Base-by-base conservation (phyloP, 2,113 vertebrate genomes). In the Microcebus murinus region DNA sequence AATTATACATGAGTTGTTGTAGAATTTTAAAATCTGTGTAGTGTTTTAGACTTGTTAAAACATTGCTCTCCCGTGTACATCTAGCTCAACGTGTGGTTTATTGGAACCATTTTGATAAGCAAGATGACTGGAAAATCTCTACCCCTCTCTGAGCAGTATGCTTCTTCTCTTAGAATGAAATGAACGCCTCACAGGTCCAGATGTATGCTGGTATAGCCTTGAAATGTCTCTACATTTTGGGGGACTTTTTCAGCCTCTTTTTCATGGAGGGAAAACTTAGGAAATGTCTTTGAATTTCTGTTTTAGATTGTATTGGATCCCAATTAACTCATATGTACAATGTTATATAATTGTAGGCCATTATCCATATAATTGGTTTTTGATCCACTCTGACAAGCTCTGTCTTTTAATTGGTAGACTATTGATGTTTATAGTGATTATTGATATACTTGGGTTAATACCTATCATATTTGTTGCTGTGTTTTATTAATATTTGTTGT, bases 271-370 rank as follows among this genome's bases (percentile, higher is more conserved):
- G 39, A 57, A 71, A 79, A 77, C 42, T 81, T 59, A 96, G 91
- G 73, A 93, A 93, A 68, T 96, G 71, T 95, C 42, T 96, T 96
- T 89, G 65, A 90, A 87, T 97, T 92, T 96, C 45, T 91, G 89
- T 94, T 97, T 91, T 92, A 90, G 71, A 86, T 95, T 97, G 86
- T 97, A 84, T 96, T 21, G 34, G 84, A 42, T 94, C 80, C 57
- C 73, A 86, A 4, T 82, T 50, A 92, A n/a, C 94, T 96, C 59
- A 25, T 79, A 68, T 96, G 90, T 96, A 82, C 45, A 70, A 77
- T 74, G 25, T 34, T 74, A 68, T 90, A 88, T 68, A 61, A 86
- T 76, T 97, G n/a, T 90, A 95, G 94, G 92, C 39, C 82, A 57
- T 95, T 93, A 52, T 70, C 36, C 65, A 90, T 45, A 45, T 45